Evolutionary conservation across 2,888 invertebrate species (phyloP), one percentile per base, ranked within the genome.

Genomic region (Diogma glabrata): DNA sequence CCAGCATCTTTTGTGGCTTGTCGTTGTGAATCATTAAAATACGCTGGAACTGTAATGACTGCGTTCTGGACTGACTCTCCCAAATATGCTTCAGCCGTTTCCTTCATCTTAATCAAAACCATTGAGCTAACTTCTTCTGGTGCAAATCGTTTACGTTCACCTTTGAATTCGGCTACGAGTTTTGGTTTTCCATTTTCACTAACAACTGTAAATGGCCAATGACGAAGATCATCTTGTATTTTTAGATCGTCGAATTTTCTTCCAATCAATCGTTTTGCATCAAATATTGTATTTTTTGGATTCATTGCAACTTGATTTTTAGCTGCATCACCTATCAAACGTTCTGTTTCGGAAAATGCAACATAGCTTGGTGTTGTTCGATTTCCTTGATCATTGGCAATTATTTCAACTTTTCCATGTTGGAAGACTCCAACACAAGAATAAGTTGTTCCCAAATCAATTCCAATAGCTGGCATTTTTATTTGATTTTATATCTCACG

Each of bases 201-300:
- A 65, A 87, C 74, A 9, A 93, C 91, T 66, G 86, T 89, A 67
- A 95, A 95, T 47, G 95, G 94, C 86, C 93, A 95, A 72, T 87
- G 88, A 73, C 94, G 92, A 83, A 94, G 87, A 69, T 96, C 94
- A 54, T 82, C 80, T 74, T 99, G 96, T 53, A 99, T 91, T n/a
- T 88, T 83, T 50, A 78, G 73, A 72, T 94, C 93, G 59, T 86
- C 86, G 69, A 87, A 96, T 63, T 87, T 86, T 64, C 94, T 85
- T 57, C 95, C 95, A 73, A 95, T 94, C 65, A 96, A 78, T 72
- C 95, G 87, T 75, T 96, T 87, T 63, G 93, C 94, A 80, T 97
- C 96, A 70, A 88, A 89, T 71, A 89, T 88, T 61, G 89, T 89
- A 76, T 89, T 89, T 69, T 84, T 85, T 62, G 89, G 89, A 73